Conservation (phyloP, 2,797 vertebrate species). For the Chloroceryle inda region DNA sequence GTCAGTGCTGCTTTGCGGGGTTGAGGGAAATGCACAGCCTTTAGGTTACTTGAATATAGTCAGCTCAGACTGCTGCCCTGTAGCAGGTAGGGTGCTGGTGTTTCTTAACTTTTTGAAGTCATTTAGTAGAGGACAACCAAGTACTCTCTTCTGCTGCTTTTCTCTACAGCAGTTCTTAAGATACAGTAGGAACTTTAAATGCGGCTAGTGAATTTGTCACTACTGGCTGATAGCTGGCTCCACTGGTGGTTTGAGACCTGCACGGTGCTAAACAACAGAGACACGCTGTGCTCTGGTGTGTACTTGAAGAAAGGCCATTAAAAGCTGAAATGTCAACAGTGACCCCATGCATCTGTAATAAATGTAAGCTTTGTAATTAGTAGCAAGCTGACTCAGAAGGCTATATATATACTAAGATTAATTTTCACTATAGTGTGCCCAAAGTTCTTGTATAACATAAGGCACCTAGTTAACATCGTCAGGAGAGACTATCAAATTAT, state of each 20-base stretch:
- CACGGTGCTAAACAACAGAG: not conserved
- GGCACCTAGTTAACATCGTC: not conserved
- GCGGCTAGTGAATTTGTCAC: not conserved
- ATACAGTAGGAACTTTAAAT: constrained; percentile 2
- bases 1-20: not conserved
- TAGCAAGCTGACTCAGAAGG: constrained; percentile 32
- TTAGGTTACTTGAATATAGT: not conserved
- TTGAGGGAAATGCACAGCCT: not conserved
- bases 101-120: not conserved
- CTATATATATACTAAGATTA: constrained; percentile 42
- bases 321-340: constrained; percentile 34
- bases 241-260: constrained; percentile 14
- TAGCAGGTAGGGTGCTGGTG: not conserved
- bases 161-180: not conserved
- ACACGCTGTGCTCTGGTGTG: constrained; percentile 23
- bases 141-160: not conserved
- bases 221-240: not conserved
- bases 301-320: constrained; percentile 34
- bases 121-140: not conserved
- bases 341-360: constrained; percentile 58
- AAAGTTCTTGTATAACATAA: not conserved
- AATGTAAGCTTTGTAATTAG: constrained; percentile 65
- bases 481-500: not conserved
- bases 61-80: not conserved
- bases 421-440: constrained; percentile 7